Evolutionary conservation across 2,797 vertebrate genomes (phyloP).

Genomic region (Tragelaphus eurycerus): DNA sequence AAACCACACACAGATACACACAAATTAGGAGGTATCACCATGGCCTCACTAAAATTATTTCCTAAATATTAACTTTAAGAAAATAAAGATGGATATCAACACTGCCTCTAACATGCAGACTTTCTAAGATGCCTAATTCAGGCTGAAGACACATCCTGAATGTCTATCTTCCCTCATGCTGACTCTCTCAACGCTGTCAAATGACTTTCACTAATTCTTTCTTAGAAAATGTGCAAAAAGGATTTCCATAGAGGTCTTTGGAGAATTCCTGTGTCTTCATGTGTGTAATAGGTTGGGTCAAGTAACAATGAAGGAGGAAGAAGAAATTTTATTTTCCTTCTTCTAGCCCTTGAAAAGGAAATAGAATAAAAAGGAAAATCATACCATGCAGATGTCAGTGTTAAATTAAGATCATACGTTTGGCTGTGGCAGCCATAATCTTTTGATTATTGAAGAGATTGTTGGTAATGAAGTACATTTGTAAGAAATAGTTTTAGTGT

Average conservation of each 20-base stretch:
- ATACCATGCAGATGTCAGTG: constrained; percentile 64
- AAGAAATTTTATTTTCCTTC: constrained; percentile 76
- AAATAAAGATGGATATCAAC: background rate
- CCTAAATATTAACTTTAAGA: background rate
- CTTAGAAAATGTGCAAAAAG: constrained; percentile 82
- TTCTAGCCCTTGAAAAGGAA: constrained; percentile 40
- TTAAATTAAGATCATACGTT: constrained; percentile 80
- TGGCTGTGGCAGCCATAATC: constrained; percentile 69
- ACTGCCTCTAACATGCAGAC: background rate
- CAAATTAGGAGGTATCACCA: background rate
- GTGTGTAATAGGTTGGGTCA: constrained; percentile 84
- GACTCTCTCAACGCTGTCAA: constrained; percentile 64
- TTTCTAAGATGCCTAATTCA: background rate
- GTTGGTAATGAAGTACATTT: constrained; percentile 68
- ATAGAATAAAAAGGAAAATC: constrained; percentile 68
- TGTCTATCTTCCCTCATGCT: background rate
- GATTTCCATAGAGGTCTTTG: constrained; percentile 82
- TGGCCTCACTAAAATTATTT: background rate
- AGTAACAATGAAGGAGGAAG: constrained; percentile 72
- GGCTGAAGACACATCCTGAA: background rate
- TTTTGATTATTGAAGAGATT: constrained; percentile 67
- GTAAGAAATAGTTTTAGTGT: constrained; percentile 69
- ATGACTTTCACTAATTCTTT: constrained; percentile 77
- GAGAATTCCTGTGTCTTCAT: constrained; percentile 84
- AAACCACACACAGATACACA: background rate